Conservation (phyloP, 2,888 invertebrate genomes). For the Leistus spinibarbis region DNA sequence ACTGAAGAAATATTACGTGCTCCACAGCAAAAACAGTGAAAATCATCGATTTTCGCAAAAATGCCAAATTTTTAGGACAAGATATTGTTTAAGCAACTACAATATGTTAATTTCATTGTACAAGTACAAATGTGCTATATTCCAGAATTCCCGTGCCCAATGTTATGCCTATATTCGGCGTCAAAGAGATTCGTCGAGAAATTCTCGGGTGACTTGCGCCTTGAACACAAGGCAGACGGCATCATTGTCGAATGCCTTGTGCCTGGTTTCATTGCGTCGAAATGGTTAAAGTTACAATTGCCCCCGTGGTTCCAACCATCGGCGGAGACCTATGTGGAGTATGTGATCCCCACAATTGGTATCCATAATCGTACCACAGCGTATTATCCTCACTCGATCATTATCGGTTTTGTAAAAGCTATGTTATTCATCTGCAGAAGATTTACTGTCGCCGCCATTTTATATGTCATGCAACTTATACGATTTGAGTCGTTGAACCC, state of each 20-base stretch:
- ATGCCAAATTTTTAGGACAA: too few species aligned
- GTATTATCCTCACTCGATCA: constrained; percentile 72
- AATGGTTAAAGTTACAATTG: constrained; percentile 81
- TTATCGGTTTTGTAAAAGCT: constrained; percentile 60
- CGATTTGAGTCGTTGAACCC: not conserved
- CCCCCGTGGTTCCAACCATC: constrained; percentile 77
- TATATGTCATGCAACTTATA: not conserved
- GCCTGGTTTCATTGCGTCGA: constrained; percentile 90
- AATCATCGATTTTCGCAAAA: too few species aligned
- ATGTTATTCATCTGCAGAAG: constrained; percentile 56
- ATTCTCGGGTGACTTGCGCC: constrained; percentile 75
- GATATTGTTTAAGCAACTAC: too few species aligned
- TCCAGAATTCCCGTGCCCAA: constrained; percentile 76
- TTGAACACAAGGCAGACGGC: constrained; percentile 75
- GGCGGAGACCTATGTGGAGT: constrained; percentile 72
- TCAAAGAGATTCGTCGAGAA: constrained; percentile 88
- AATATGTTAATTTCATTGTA: too few species aligned
- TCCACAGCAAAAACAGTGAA: too few species aligned
- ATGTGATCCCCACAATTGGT: constrained; percentile 74
- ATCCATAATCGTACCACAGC: constrained; percentile 73
- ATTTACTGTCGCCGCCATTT: not conserved
- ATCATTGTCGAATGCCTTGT: constrained; percentile 80
- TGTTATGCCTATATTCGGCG: constrained; percentile 85
- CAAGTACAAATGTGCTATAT: too few species aligned
- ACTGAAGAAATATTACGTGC: too few species aligned